These are phyloP conservation scores for Hylomyscus alleni DNA, from an alignment of 2,797 vertebrate genomes.

Conservation along the genomic window DNA sequence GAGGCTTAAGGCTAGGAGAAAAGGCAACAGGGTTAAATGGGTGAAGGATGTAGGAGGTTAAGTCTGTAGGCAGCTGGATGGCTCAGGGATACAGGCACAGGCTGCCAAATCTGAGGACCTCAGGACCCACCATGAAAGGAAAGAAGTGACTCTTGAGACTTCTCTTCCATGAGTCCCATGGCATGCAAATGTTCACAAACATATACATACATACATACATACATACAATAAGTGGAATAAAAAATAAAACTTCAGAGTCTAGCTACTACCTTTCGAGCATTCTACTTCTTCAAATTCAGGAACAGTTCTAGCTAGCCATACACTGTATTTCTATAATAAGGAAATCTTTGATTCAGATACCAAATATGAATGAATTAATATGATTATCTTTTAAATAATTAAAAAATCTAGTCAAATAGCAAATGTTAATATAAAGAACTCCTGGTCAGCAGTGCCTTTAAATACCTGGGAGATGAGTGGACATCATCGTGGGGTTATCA, in stretches of 20 bases:
- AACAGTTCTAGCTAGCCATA: conserved; percentile 62
- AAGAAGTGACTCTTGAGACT: background rate
- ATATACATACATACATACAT: background rate
- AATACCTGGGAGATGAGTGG: conserved; percentile 59
- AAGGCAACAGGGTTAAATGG: background rate
- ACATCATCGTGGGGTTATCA: conserved; percentile 49
- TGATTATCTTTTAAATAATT: conserved; percentile 71
- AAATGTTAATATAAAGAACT: conserved; percentile 55
- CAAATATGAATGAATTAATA: conserved; percentile 78
- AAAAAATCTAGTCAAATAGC: conserved; percentile 68
- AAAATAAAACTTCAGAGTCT: background rate
- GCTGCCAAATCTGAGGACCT: background rate
- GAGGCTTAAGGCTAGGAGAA: background rate
- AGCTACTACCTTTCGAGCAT: conserved; percentile 33
- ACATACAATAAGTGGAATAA: background rate
- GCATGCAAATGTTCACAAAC: background rate
- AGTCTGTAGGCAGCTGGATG: background rate
- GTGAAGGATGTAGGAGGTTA: conserved; percentile 4
- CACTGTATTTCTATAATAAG: conserved; percentile 46
- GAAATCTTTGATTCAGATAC: conserved; percentile 69
- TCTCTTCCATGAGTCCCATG: background rate
- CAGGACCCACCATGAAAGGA: background rate
- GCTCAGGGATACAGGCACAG: background rate
- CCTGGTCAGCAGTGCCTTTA: conserved; percentile 51
- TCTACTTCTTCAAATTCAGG: conserved; percentile 75